phyloP scores from a whole-genome alignment of 2,113 vertebrate species.

The Anseranas semipalmata region DNA sequence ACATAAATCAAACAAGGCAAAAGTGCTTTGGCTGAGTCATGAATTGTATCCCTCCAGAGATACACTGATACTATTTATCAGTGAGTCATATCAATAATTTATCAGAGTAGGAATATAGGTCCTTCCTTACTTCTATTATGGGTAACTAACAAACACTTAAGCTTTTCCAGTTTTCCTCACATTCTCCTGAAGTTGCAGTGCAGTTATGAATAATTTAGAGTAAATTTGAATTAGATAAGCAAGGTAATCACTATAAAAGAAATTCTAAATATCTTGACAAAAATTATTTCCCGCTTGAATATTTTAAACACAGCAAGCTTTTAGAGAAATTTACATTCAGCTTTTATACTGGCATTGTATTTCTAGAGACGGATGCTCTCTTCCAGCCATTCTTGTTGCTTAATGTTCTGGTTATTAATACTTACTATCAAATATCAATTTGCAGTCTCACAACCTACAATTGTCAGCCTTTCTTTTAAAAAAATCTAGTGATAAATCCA shows the following conservation, averaged over 20 bases:
- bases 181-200: neutral
- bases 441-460: neutral
- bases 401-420: neutral
- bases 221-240: neutral
- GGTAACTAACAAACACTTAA: neutral
- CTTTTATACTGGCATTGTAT: neutral
- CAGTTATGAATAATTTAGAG: neutral
- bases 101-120: neutral
- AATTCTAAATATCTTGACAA: neutral
- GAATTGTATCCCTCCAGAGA: neutral
- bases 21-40: neutral
- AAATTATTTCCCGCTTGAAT: neutral
- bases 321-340: neutral
- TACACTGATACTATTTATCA: neutral
- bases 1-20: neutral
- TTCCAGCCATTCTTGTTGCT: neutral
- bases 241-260: neutral
- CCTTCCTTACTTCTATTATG: neutral
- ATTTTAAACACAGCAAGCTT: neutral
- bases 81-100: neutral
- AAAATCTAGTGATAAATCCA: neutral
- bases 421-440: neutral
- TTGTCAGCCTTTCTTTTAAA: neutral
- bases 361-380: neutral
- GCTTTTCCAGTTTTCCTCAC: neutral